phyloP scores from a whole-genome alignment of 1,140 invertebrate genomes.

The Drosophila prosaltans region DNA sequence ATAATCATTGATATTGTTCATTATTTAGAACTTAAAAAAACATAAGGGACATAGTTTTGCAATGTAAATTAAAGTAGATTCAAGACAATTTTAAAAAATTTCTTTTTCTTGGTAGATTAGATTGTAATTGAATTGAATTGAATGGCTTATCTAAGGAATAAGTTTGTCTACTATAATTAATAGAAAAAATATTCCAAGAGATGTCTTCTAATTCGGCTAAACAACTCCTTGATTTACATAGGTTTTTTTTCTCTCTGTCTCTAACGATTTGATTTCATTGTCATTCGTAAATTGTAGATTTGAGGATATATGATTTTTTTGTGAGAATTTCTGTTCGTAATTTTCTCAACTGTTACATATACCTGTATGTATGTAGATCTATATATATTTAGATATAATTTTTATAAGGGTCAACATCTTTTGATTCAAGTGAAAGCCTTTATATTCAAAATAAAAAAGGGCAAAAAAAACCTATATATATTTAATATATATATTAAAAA shows the following conservation, averaged over 20 bases:
- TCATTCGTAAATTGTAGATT: not conserved
- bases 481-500: not conserved
- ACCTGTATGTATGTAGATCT: not conserved
- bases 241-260: no score
- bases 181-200: no score
- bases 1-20: not conserved
- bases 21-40: not conserved
- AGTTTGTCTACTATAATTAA: no score
- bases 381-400: conserved; percentile 3
- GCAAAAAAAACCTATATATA: not conserved
- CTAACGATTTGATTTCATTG: not conserved
- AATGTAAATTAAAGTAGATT: not conserved
- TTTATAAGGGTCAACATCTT: not conserved
- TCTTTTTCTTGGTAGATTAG: no score
- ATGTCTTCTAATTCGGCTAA: no score
- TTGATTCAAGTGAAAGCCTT: not conserved
- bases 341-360: not conserved
- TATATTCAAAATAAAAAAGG: not conserved
- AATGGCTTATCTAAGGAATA: no score
- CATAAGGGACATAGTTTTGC: not conserved
- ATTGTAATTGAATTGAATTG: no score
- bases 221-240: no score
- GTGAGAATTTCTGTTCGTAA: not conserved
- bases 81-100: not conserved
- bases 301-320: not conserved